These are phyloP conservation scores for Troides helena DNA, from an alignment of 2,888 invertebrate species.

Conservation along the genomic window DNA sequence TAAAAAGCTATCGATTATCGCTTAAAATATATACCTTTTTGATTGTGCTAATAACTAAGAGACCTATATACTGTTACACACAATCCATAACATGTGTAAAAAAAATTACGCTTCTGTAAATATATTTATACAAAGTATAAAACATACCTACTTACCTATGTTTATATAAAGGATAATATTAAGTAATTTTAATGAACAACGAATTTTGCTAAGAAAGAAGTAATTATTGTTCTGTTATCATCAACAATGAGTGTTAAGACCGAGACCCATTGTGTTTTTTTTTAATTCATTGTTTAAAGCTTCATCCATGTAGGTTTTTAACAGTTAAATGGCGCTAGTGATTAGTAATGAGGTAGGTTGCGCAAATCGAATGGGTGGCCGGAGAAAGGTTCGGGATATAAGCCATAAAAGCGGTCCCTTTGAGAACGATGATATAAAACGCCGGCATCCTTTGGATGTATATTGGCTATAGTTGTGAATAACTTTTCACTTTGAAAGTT, in stretches of 20 bases:
- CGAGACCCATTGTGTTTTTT: slow-evolving; percentile 12
- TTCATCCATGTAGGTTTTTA: slow-evolving; percentile 24
- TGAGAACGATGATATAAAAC: slow-evolving; percentile 62
- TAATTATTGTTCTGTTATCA: slow-evolving; percentile 24
- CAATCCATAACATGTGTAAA: not conserved
- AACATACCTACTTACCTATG: too few relatives aligned
- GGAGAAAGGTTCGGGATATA: slow-evolving; percentile 49
- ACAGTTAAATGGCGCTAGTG: slow-evolving; percentile 48
- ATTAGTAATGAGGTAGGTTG: slow-evolving; percentile 56
- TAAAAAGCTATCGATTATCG: slow-evolving; percentile 43
- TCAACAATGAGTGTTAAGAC: slow-evolving; percentile 18
- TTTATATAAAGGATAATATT: too few relatives aligned
- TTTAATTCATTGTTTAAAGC: slow-evolving; percentile 12
- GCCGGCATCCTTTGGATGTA: slow-evolving; percentile 57
- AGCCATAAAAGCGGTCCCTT: slow-evolving; percentile 63
- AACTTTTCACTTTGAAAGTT: slow-evolving; percentile 56
- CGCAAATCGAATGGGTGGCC: slow-evolving; percentile 62
- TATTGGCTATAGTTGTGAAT: slow-evolving; percentile 43
- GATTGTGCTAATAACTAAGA: slow-evolving; percentile 1
- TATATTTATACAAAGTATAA: not conserved
- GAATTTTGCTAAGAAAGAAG: slow-evolving; percentile 17
- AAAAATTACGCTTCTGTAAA: slow-evolving; percentile 6
- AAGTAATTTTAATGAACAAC: not conserved
- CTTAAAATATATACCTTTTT: slow-evolving; percentile 37
- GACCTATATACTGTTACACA: not conserved